Conservation (phyloP, 2,888 invertebrate genomes). For the Ochropleura leucogaster region DNA sequence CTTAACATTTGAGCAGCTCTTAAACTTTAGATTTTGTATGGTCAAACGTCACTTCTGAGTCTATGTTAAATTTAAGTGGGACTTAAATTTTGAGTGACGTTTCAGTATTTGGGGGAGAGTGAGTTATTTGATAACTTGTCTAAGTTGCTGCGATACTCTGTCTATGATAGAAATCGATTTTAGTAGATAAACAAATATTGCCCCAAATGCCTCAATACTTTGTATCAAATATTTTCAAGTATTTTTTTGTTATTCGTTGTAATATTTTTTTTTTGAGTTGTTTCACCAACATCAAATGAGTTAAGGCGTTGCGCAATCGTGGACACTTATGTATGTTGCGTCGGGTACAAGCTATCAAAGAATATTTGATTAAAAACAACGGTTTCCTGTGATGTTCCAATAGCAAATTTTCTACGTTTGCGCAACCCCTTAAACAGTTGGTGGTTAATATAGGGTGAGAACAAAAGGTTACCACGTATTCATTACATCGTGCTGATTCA, state of each 20-base stretch:
- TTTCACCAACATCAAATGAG: not conserved
- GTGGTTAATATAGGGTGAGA: not conserved
- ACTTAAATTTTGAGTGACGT: too few relatives aligned
- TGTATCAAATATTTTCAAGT: not conserved
- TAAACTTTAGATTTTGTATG: too few relatives aligned
- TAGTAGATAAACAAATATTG: not conserved
- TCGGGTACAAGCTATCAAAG: too few relatives aligned
- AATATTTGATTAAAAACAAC: too few relatives aligned
- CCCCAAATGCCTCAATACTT: conserved; percentile 18
- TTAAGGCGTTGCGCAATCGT: not conserved
- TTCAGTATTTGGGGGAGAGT: too few relatives aligned
- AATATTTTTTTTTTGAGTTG: not conserved
- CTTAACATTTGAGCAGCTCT: too few relatives aligned
- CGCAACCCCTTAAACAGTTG: too few relatives aligned
- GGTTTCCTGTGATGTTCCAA: too few relatives aligned
- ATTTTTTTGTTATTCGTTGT: not conserved
- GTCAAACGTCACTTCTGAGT: too few relatives aligned
- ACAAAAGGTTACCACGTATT: not conserved
- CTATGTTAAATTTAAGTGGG: too few relatives aligned
- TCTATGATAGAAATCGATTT: not conserved
- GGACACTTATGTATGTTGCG: too few relatives aligned
- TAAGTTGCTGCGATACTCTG: not conserved
- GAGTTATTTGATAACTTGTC: not conserved
- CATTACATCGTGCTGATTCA: not conserved
- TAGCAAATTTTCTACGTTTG: too few relatives aligned